These are phyloP conservation scores for Dreissena rostriformis DNA, from an alignment of 1,140 invertebrate genomes.

Conservation along the genomic window DNA sequence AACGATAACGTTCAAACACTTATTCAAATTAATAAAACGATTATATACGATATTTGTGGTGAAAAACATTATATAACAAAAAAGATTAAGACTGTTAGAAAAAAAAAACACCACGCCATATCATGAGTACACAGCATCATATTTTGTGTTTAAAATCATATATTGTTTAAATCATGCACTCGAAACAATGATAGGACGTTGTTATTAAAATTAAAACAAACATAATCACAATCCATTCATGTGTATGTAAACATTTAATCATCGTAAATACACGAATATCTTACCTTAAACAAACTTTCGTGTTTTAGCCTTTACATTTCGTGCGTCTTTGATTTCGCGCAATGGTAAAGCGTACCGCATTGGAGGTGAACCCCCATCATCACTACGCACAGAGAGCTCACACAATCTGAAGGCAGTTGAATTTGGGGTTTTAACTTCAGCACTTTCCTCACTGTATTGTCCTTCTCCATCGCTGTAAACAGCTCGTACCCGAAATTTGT, in stretches of 20 bases:
- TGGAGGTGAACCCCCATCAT: neutral
- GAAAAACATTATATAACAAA: neutral
- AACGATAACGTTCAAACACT: no score
- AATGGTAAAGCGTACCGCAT: slow-evolving; percentile 12
- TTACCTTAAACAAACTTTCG: slow-evolving; percentile 49
- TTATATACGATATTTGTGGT: no score
- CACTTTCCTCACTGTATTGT: slow-evolving; percentile 21
- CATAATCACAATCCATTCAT: neutral
- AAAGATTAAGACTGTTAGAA: neutral
- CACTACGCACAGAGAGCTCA: neutral
- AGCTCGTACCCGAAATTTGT: slow-evolving; percentile 24
- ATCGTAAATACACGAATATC: neutral
- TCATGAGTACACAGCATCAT: neutral
- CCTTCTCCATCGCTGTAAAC: slow-evolving; percentile 31
- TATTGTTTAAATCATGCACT: neutral
- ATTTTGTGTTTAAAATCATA: neutral
- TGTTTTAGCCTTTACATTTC: slow-evolving; percentile 32
- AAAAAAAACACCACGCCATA: neutral
- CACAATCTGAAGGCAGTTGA: slow-evolving; percentile 15
- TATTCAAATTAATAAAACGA: no score
- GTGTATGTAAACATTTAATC: no score
- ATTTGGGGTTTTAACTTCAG: slow-evolving; percentile 16
- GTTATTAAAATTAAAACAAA: neutral
- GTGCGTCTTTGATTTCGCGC: slow-evolving; percentile 2
- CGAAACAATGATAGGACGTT: no score